These are phyloP conservation scores for Aphaenogaster rudis DNA, from an alignment of 1,140 invertebrate genomes.

Conservation along the genomic window DNA sequence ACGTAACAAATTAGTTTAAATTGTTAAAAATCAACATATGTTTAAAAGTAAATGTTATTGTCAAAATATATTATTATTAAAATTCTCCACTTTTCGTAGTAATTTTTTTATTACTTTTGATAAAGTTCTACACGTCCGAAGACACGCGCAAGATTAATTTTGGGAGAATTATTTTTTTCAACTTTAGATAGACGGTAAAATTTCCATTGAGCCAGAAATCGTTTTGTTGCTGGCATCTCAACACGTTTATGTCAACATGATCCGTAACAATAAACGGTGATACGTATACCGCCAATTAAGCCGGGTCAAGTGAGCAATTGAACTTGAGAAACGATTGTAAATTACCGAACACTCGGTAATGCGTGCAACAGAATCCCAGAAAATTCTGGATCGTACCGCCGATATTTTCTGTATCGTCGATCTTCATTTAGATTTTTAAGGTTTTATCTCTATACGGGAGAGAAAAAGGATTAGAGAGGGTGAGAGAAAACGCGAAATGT, in stretches of 20 bases:
- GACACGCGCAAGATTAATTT: not conserved
- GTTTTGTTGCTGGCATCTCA: constrained; percentile 20
- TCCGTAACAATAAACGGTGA: constrained; percentile 35
- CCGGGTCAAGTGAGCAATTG: constrained; percentile 78
- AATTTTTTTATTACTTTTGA: not conserved
- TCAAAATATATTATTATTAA: not conserved
- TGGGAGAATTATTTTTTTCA: not conserved
- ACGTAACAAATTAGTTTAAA: not conserved
- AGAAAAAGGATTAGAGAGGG: not conserved
- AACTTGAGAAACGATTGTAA: constrained; percentile 75
- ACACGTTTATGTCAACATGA: constrained; percentile 19
- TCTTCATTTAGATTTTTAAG: not conserved
- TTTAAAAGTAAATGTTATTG: not conserved
- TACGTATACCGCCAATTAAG: constrained; percentile 48
- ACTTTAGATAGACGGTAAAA: not conserved
- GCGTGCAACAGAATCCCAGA: constrained; percentile 28
- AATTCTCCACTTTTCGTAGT: not conserved
- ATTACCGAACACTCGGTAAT: constrained; percentile 67
- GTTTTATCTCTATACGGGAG: not conserved
- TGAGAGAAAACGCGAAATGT: not conserved
- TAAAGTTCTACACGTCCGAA: not conserved
- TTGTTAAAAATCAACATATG: not conserved
- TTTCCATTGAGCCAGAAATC: not conserved
- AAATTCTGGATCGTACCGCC: constrained; percentile 11
- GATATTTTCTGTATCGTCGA: not conserved